Conservation (phyloP, 1,140 invertebrate species). For the Micrasema minimum region DNA sequence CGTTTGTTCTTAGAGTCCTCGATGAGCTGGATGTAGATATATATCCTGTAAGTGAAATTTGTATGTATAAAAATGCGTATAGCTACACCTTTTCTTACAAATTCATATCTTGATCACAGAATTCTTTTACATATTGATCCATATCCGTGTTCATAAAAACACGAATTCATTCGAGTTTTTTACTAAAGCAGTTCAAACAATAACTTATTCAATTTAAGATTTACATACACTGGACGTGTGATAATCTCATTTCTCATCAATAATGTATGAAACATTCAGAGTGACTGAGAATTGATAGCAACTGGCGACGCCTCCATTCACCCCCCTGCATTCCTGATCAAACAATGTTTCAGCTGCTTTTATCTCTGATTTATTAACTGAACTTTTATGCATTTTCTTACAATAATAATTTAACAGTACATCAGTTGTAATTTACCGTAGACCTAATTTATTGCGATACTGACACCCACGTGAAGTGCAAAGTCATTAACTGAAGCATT, state of each 20-base stretch:
- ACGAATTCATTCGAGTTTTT: slow-evolving; percentile 1
- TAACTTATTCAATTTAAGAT: slow-evolving; percentile 47
- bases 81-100: too few relatives aligned
- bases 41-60: too few relatives aligned
- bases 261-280: slow-evolving; percentile 42
- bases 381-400: slow-evolving; percentile 3
- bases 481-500: not conserved
- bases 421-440: not conserved
- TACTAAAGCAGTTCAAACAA: slow-evolving; percentile 38
- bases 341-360: slow-evolving; percentile 4
- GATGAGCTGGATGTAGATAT: too few relatives aligned
- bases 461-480: slow-evolving; percentile 1
- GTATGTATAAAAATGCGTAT: too few relatives aligned
- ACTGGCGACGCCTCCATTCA: slow-evolving; percentile 24
- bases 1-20: too few relatives aligned
- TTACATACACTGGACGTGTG: slow-evolving; percentile 51
- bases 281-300: slow-evolving; percentile 30
- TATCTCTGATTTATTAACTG: slow-evolving; percentile 4
- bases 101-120: too few relatives aligned
- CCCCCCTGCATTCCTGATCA: slow-evolving; percentile 25
- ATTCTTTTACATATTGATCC: not conserved
- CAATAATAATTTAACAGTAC: not conserved
- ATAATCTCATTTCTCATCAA: slow-evolving; percentile 52
- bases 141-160: slow-evolving; percentile 4
- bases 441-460: slow-evolving; percentile 4